Evolutionary conservation across 2,113 vertebrate genomes (phyloP), one percentile per base, ranked within the genome.

Genomic region (Plestiodon gilberti): DNA sequence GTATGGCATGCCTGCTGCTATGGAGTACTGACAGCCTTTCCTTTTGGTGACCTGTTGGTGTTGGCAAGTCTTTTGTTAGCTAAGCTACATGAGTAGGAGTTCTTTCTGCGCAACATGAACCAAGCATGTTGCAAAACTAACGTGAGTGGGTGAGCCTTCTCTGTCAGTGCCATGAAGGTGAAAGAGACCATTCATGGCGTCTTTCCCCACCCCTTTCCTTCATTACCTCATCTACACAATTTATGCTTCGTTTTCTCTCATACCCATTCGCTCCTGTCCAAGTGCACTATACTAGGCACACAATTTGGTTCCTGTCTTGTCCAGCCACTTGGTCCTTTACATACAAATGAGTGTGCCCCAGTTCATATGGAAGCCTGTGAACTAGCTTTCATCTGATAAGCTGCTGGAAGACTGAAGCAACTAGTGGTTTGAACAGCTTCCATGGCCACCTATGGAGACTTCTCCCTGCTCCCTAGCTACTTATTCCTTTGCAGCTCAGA

Each of bases 41-140:
- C 38, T 74, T 69, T 52, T 87, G 43, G 87, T 83, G 65, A 73
- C 77, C 79, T 79, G 81, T 90, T 73, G 40, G 1, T 88, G 25
- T 91, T 93, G 90, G 87, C 87, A 78, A 33, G 67, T 28, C 64
- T 73, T 82, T 64, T 77, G 30, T 88, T 88, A 88, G 59, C 82
- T 70, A 86, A 70, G 81, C 77, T 91, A 17, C 15, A 67, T 76
- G 78, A 71, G 84, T 84, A 48, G 59, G 61, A 90, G 43, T 17
- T 35, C 61, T 76, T 89, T 86, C 85, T 65, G 75, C 11, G 77
- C 71, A 14, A 74, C 28, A 81, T 69, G 81, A 88, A 48, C 81
- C 15, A 86, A 80, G 40, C 20, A 1, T 55, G 20, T 80, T 80
- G 61, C 20, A 79, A 55, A 65, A 88, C 43, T 25, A 84, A 74